Evolutionary conservation across 2,888 invertebrate genomes (phyloP).

Genomic region (Melanophora roralis): DNA sequence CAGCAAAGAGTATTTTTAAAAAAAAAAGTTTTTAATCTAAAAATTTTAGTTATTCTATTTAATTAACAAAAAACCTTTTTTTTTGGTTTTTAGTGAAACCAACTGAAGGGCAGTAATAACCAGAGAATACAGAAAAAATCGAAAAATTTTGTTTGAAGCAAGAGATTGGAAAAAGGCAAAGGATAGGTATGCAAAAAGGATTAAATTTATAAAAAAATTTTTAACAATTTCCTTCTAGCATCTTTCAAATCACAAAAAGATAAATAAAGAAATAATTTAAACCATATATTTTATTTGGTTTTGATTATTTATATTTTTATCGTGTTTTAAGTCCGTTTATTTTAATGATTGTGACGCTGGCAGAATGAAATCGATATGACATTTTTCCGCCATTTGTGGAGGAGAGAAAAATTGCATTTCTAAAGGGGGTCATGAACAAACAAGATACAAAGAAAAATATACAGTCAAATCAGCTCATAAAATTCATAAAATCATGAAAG

Average conservation of each 20-base stretch:
- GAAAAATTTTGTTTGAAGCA: too few species aligned
- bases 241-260: not conserved
- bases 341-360: conserved; percentile 1
- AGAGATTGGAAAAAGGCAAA: too few species aligned
- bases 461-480: conserved; percentile 11
- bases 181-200: too few species aligned
- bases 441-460: not conserved
- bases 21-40: too few species aligned
- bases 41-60: not conserved
- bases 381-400: conserved; percentile 29
- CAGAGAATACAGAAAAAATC: too few species aligned
- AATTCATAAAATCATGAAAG: conserved; percentile 13
- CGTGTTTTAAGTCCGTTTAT: not conserved
- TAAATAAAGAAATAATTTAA: not conserved
- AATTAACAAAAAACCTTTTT: not conserved
- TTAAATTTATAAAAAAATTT: not conserved
- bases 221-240: conserved; percentile 1
- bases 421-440: conserved; percentile 50
- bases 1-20: too few species aligned
- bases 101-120: too few species aligned
- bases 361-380: conserved; percentile 48
- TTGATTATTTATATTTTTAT: not conserved
- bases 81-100: too few species aligned
- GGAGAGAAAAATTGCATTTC: conserved; percentile 18
- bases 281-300: not conserved